Base-by-base conservation (phyloP, 2,888 invertebrate genomes). In the Stenolophus ochropezus region DNA sequence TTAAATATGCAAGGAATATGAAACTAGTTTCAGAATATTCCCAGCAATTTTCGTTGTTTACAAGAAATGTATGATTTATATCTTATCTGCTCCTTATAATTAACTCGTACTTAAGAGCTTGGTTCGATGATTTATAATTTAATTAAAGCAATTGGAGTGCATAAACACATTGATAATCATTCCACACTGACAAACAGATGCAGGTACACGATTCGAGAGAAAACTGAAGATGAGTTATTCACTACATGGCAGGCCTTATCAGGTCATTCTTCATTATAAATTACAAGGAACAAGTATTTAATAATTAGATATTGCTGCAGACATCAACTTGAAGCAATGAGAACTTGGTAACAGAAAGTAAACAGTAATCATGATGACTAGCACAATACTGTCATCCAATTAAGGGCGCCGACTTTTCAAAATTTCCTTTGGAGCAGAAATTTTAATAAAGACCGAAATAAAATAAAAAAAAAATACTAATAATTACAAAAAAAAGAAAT, bases 121-220 rank as follows among this genome's bases (percentile, higher is more conserved):
- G 27, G 65, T 33, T 69, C 65, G 27, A 69, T 33, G 65, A 69
- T 69, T 69, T 69, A 69, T 69, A 69, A 69, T 69, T 69, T 69
- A 69, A 69, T 69, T 69, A 33, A 69, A 69, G 33, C 65, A 16
- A 18, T 69, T 65, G 33, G 33, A 27, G 33, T 18, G 33, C 33
- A 69, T 33, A 69, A 69, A 69, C 33, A 33, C 65, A 33, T 18
- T 69, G 65, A 69, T 33, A 33, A 33, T 33, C 33, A 16, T 69
- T 33, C 65, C 6, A 69, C 11, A 69, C 33, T 69, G 33, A 23
- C 61, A 61, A 61, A 61, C 61, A 61, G 21, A 20, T 6, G 18
- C 21, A 56, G 5, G 21, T 56, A 16, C 56, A 56, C 11, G 3
- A 42, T 42, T 11, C 51, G 51, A 51, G 14, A 61, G 61, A 42